Evolutionary conservation across 2,113 vertebrate species (phyloP).

Genomic region (Alaudala cheleensis): DNA sequence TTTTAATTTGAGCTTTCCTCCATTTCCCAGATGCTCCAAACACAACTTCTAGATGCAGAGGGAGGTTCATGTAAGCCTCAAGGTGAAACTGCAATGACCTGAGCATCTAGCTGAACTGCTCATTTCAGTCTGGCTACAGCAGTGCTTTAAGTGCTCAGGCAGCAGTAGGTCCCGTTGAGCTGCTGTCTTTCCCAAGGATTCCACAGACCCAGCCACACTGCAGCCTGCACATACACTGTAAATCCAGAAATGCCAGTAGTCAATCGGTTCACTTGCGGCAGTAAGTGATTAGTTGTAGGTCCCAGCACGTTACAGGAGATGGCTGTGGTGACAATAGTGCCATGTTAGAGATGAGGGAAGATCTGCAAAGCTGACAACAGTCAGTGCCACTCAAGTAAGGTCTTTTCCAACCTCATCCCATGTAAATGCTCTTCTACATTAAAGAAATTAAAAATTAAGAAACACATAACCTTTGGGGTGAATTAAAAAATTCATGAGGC

Average conservation of each 20-base stretch:
- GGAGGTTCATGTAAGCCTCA: neutral
- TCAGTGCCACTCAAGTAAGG: neutral
- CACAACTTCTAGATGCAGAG: neutral
- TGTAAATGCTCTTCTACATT: neutral
- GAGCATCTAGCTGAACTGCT: neutral
- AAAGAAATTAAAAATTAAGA: neutral
- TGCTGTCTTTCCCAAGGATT: neutral
- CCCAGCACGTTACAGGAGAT: neutral
- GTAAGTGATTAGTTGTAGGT: neutral
- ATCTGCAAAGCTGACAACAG: neutral
- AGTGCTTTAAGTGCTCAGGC: neutral
- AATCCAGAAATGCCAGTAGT: neutral
- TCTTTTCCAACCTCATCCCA: neutral
- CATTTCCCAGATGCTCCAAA: neutral
- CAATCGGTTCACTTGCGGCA: fast-evolving
- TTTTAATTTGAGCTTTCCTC: neutral
- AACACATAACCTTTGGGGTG: neutral
- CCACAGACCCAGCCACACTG: neutral
- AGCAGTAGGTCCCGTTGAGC: neutral
- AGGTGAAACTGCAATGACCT: neutral
- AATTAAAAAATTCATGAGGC: neutral
- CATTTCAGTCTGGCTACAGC: neutral
- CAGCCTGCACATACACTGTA: fast-evolving
- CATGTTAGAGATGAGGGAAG: neutral
- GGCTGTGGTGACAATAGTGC: fast-evolving